A percentile compares a stretch with the other conserved stretches of the same genome.
Conservation (phyloP, 2,113 vertebrate genomes). For the Neogale vison region DNA sequence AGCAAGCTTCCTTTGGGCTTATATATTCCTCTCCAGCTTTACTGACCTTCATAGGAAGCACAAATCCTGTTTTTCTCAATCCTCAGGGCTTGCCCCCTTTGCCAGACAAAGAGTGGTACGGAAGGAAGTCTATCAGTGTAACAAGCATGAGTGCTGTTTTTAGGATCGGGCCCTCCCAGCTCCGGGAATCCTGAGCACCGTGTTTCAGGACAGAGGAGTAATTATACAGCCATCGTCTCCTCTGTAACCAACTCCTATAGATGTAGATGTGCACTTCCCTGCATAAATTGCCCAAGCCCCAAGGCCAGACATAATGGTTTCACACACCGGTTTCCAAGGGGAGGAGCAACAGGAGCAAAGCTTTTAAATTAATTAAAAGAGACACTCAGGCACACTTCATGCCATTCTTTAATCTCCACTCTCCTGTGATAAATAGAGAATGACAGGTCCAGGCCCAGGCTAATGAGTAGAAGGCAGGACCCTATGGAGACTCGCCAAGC, state of each 20-base stretch:
- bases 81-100: not conserved
- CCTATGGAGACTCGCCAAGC: not conserved
- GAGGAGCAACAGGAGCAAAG: not conserved
- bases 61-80: not conserved
- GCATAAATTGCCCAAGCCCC: not conserved
- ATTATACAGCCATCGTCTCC: not conserved
- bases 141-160: not conserved
- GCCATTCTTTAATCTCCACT: conserved; percentile 59
- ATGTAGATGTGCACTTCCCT: not conserved
- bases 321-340: not conserved
- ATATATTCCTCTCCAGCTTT: not conserved
- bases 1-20: not conserved
- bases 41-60: not conserved
- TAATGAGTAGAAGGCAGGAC: conserved; percentile 33
- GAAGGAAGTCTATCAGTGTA: not conserved
- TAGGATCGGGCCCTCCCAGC: not conserved
- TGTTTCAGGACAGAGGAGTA: not conserved
- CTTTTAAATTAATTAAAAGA: conserved; percentile 68
- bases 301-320: conserved; percentile 36
- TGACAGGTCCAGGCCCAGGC: not conserved
- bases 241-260: not conserved
- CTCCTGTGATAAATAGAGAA: conserved; percentile 48
- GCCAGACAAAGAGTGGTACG: not conserved
- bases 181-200: not conserved
- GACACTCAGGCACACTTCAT: conserved; percentile 58